Evolutionary conservation across 2,888 invertebrate genomes (phyloP), one percentile per base, ranked within the genome.

Genomic region (Lumbricus terrestris): DNA sequence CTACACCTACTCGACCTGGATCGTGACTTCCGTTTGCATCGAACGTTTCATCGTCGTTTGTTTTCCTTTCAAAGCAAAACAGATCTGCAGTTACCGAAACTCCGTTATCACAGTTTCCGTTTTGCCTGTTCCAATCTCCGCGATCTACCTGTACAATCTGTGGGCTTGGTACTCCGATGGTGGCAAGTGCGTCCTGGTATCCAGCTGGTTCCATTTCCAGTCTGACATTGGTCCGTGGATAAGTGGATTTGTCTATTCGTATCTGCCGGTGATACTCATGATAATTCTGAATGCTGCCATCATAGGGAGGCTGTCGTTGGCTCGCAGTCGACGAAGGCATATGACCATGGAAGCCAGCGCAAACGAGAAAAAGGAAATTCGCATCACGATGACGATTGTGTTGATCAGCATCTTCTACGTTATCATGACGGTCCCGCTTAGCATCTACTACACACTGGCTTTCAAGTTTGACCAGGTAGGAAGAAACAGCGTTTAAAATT

Each of bases 1-100:
- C 13, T 88, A 35, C 83, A 90, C 91, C 18, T 40, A 35, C 23
- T 69, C 82, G 33, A 34, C 90, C 91, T 94, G 94, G 94, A 91
- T 93, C 29, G 91, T 94, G 8, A 94, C 94, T 8, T 92, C 93
- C 18, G 93, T 94, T 93, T 93, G 93, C 13, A 89, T 93, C 2
- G 94, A 94, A 90, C 92, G 94, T 0, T 93, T 93, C 90, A 91
- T 94, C 23, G 94, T 93, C 33, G 93, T 94, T 18, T 93, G 93
- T 93, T 93, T 94, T 88, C 94, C 94, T 0, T 92, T 94, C 23
- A 92, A 93, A 89, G 94, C 94, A 0, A 93, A 90, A 88, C 35
- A 20, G 13, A 37, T 90, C 40, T 90, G 90, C 40, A 89, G 37
- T 29, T 29, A 38, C 16, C 37, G 89, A 33, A 90, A 47, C 37